phyloP scores from a whole-genome alignment of 2,113 vertebrate species.

The Eretmochelys imbricata region DNA sequence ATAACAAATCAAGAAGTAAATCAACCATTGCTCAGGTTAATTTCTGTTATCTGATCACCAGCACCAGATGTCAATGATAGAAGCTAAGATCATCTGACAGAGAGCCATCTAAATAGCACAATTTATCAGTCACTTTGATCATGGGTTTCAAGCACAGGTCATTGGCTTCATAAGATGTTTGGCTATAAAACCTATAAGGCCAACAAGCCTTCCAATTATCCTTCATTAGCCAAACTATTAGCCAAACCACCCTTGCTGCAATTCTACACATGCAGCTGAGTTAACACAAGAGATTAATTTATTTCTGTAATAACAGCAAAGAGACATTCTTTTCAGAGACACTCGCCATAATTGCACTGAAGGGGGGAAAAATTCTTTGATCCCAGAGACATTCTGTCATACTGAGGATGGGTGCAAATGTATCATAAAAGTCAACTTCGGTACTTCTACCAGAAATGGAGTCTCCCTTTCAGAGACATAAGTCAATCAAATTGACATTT shows the following conservation, averaged over 20 bases:
- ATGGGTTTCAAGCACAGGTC: neutral
- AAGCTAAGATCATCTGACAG: neutral
- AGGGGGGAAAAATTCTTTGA: conserved; percentile 40
- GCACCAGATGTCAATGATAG: neutral
- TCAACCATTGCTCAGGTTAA: conserved; percentile 9
- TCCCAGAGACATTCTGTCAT: conserved; percentile 58
- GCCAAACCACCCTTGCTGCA: neutral
- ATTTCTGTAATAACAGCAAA: neutral
- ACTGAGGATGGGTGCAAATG: conserved; percentile 69
- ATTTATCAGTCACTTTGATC: neutral
- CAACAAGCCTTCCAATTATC: conserved; percentile 7
- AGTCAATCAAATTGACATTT: conserved; percentile 66
- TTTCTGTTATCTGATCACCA: neutral
- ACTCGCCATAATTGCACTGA: neutral
- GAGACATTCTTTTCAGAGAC: conserved; percentile 12
- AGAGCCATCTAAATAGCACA: neutral
- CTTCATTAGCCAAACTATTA: neutral
- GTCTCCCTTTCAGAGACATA: conserved; percentile 60
- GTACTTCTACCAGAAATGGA: conserved; percentile 44
- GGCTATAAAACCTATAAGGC: neutral
- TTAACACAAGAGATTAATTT: neutral
- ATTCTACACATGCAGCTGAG: neutral
- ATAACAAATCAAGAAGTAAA: conserved; percentile 32
- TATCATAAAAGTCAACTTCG: conserved; percentile 66
- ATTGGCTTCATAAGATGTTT: neutral